Evolutionary conservation across 1,140 invertebrate species (phyloP).

Genomic region (Arion vulgaris): DNA sequence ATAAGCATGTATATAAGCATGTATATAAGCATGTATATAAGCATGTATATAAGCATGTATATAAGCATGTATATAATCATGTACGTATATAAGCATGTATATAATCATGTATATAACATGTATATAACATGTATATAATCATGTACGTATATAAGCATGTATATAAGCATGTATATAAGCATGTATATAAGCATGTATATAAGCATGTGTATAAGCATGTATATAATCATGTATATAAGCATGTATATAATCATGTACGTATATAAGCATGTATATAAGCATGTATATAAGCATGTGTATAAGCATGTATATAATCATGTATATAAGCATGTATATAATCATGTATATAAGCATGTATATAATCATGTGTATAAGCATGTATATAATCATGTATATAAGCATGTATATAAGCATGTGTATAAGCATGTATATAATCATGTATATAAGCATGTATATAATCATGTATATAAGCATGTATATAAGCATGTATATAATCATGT

Average conservation of each 20-base stretch:
- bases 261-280: constrained; percentile 14
- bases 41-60: not conserved
- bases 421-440: no score
- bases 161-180: no score
- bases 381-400: not conserved
- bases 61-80: constrained; percentile 12
- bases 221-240: constrained; percentile 2
- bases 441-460: no score
- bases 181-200: no score
- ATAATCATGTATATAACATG: not conserved
- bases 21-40: not conserved
- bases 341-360: not conserved
- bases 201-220: not conserved
- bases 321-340: not conserved
- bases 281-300: not conserved
- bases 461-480: no score
- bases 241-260: constrained; percentile 14
- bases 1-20: no score
- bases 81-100: no score
- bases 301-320: not conserved
- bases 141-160: not conserved
- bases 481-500: no score
- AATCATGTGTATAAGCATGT: not conserved
- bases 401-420: no score
- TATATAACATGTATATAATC: no score